These are phyloP conservation scores for Pyrrhia umbra DNA, from an alignment of 2,888 invertebrate species.

Conservation along the genomic window DNA sequence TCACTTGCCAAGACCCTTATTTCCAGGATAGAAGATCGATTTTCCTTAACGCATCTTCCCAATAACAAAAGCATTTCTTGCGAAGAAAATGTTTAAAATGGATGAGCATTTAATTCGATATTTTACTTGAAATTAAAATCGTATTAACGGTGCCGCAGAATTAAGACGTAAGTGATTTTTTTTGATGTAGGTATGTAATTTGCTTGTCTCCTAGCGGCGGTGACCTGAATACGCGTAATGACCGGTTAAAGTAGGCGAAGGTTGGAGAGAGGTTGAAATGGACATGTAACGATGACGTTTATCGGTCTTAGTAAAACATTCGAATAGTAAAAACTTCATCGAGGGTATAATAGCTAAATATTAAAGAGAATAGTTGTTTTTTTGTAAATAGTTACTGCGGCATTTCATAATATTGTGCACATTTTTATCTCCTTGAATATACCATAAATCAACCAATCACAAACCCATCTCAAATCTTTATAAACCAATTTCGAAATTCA, in stretches of 20 bases:
- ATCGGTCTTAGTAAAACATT: not conserved
- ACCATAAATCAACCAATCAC: slow-evolving; percentile 51
- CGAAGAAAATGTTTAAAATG: slow-evolving; percentile 74
- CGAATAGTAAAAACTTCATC: not conserved
- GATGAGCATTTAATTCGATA: slow-evolving; percentile 81
- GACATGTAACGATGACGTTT: slow-evolving; percentile 13
- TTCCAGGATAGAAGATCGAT: not conserved
- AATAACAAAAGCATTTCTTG: slow-evolving; percentile 54
- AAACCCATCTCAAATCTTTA: slow-evolving; percentile 40
- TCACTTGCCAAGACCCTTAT: slow-evolving; percentile 13
- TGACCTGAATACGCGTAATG: slow-evolving; percentile 38
- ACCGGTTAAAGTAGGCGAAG: slow-evolving; percentile 49
- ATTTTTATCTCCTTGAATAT: slow-evolving; percentile 6
- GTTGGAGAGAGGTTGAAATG: slow-evolving; percentile 29
- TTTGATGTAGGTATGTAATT: slow-evolving; percentile 48
- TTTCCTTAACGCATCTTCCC: slow-evolving; percentile 4
- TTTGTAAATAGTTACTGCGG: not conserved
- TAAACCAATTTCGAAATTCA: slow-evolving; percentile 65
- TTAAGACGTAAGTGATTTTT: slow-evolving; percentile 62
- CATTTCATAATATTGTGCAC: slow-evolving; percentile 4
- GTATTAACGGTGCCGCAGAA: slow-evolving; percentile 70
- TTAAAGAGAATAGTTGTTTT: not conserved
- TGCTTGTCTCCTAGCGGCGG: slow-evolving; percentile 50
- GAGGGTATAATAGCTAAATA: not conserved
- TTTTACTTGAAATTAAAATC: slow-evolving; percentile 80